phyloP scores from a whole-genome alignment of 2,888 invertebrate species.

The Epiblema foenella region DNA sequence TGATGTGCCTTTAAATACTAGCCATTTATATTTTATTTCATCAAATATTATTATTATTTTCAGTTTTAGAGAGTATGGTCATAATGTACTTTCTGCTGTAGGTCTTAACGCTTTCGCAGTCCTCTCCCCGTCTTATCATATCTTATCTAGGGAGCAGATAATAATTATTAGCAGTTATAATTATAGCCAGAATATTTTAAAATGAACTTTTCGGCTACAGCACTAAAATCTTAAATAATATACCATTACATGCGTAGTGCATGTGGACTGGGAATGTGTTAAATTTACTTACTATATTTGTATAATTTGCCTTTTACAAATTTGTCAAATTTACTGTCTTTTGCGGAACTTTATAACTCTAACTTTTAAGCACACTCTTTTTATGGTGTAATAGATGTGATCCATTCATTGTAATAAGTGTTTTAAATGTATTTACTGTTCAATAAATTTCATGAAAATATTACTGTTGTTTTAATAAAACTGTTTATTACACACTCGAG shows the following conservation, averaged over 20 bases:
- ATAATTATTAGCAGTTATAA: no score
- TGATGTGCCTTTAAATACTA: no score
- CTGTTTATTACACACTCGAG: background rate
- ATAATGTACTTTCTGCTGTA: no score
- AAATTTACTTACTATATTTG: background rate
- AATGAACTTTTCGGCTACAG: background rate
- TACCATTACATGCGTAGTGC: background rate
- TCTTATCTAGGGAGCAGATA: no score
- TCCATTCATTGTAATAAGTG: conserved; percentile 9
- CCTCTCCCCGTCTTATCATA: background rate
- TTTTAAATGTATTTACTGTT: conserved; percentile 17
- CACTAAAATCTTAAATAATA: background rate
- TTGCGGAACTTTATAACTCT: background rate
- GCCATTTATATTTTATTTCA: no score
- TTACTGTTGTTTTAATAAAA: background rate
- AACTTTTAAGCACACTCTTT: background rate
- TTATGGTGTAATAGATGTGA: background rate
- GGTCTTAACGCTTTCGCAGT: background rate
- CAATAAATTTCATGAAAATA: conserved; percentile 20
- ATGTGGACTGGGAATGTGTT: background rate
- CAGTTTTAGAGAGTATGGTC: no score
- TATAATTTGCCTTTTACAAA: background rate
- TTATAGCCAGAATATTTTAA: no score
- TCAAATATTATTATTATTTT: no score
- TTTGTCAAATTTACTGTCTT: background rate